Conservation (phyloP, 2,888 invertebrate genomes). For the Melipona beecheii region DNA sequence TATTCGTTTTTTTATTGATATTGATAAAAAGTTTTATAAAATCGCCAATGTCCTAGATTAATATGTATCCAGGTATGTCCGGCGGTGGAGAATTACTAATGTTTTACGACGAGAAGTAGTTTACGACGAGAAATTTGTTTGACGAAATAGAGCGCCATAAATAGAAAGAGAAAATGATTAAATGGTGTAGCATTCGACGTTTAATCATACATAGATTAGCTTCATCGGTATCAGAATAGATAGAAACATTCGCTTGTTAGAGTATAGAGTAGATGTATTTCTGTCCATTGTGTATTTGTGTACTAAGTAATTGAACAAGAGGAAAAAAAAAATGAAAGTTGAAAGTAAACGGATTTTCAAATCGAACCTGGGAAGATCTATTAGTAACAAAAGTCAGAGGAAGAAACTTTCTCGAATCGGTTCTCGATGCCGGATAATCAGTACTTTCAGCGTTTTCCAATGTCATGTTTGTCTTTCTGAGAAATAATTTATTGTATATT, state of each 20-base stretch:
- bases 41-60: constrained; percentile 32
- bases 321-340: not conserved
- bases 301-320: not conserved
- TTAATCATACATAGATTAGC: constrained; percentile 51
- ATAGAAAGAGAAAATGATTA: not conserved
- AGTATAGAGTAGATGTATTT: constrained; percentile 51
- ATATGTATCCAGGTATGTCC: constrained; percentile 29
- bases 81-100: constrained; percentile 36
- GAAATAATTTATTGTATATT: not conserved
- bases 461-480: not conserved
- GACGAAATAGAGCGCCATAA: constrained; percentile 39
- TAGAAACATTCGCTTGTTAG: constrained; percentile 73
- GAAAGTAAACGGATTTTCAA: not conserved
- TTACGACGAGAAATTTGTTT: constrained; percentile 25
- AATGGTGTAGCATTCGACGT: constrained; percentile 16
- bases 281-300: not conserved
- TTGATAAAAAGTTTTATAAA: not conserved
- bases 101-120: constrained; percentile 45
- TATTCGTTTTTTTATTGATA: not conserved
- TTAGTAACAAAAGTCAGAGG: not conserved
- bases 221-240: constrained; percentile 34
- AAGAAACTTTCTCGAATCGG: not conserved
- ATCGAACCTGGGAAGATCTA: not conserved
- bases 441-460: not conserved
- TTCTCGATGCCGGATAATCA: not conserved